phyloP scores from a whole-genome alignment of 2,888 invertebrate species.

The Chloroclysta siterata region DNA sequence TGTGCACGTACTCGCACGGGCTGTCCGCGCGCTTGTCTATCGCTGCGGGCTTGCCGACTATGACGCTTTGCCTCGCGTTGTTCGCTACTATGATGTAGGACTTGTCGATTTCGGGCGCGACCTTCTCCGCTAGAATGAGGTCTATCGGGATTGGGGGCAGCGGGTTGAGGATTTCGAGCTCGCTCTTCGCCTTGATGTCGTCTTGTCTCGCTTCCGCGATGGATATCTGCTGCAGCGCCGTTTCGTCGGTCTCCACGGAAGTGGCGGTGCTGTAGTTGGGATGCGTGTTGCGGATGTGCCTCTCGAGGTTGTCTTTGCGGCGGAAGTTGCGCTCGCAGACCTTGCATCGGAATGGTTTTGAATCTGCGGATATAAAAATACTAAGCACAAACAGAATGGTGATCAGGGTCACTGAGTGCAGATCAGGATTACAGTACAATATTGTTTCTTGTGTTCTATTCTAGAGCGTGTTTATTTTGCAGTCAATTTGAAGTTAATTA shows the following conservation, averaged over 20 bases:
- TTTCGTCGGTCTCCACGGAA: conserved; percentile 68
- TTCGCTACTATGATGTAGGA: conserved; percentile 78
- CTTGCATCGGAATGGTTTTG: conserved; percentile 88
- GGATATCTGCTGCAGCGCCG: conserved; percentile 57
- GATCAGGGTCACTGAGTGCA: too few relatives aligned
- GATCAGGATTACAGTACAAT: background rate
- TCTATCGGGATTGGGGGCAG: conserved; percentile 70
- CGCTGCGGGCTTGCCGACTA: conserved; percentile 65
- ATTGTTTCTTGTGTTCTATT: background rate
- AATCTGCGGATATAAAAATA: conserved; percentile 70
- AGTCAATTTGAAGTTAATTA: too few relatives aligned
- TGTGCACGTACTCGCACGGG: conserved; percentile 73
- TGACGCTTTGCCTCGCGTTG: conserved; percentile 76
- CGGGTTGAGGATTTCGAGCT: conserved; percentile 67
- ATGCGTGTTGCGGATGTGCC: conserved; percentile 91
- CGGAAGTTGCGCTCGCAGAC: conserved; percentile 89
- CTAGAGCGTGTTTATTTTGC: too few relatives aligned
- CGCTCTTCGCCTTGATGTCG: conserved; percentile 57
- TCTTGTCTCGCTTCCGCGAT: conserved; percentile 27
- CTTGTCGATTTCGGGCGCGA: conserved; percentile 55
- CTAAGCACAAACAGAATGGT: too few relatives aligned
- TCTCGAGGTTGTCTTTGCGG: conserved; percentile 90
- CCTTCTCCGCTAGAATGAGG: conserved; percentile 55
- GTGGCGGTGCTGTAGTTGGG: conserved; percentile 73
- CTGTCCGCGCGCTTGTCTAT: conserved; percentile 51